phyloP scores from a whole-genome alignment of 2,113 vertebrate species.

The Genyomyrus donnyi region DNA sequence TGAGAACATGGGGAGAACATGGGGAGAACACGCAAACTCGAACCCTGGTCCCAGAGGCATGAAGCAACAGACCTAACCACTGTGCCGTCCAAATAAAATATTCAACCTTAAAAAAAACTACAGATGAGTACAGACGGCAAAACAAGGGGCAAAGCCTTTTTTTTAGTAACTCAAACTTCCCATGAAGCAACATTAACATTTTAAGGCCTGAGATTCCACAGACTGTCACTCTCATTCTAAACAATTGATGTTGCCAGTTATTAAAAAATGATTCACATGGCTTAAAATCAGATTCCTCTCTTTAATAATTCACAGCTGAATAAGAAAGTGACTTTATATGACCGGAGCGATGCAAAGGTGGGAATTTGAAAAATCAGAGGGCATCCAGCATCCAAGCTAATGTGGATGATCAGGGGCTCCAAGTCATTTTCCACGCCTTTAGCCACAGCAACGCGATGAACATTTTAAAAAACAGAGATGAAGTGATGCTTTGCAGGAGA shows the following conservation, averaged over 20 bases:
- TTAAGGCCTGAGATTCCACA: background rate
- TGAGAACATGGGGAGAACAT: no score
- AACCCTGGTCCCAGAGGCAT: no score
- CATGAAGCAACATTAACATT: background rate
- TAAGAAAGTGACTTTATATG: background rate
- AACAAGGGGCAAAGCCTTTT: background rate
- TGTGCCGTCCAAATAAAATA: background rate
- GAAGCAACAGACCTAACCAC: no score
- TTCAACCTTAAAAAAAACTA: background rate
- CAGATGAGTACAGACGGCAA: background rate
- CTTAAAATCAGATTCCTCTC: slow-evolving; percentile 15
- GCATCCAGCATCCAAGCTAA: background rate
- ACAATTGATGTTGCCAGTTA: background rate
- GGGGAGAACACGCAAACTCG: no score
- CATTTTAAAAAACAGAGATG: background rate
- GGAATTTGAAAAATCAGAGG: background rate
- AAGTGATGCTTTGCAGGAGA: background rate
- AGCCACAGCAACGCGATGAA: background rate
- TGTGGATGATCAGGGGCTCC: background rate
- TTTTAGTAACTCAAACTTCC: background rate
- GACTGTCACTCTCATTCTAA: background rate
- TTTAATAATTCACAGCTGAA: slow-evolving; percentile 16
- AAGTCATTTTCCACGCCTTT: background rate
- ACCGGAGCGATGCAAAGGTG: background rate
- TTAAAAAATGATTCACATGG: background rate